Percentiles rank a stretch among this genome's conserved stretches.
Evolutionary conservation across 2,797 vertebrate genomes (phyloP).

Genomic region (Alauda arvensis): DNA sequence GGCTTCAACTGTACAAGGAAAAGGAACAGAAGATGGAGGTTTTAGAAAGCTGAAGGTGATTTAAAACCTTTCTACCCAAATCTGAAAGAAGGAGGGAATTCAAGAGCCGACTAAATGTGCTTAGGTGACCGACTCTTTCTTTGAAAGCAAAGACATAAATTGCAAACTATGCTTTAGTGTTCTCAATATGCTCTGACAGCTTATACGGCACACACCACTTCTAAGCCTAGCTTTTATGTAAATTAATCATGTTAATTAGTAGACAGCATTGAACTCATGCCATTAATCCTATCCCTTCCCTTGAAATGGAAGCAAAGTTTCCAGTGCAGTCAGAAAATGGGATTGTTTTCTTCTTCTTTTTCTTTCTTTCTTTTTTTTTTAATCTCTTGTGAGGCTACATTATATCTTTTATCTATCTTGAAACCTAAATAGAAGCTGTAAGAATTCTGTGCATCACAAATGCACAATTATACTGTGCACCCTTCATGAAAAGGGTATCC

Average conservation of each 20-base stretch:
- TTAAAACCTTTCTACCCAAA: not conserved
- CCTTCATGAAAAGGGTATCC: not conserved
- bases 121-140: not conserved
- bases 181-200: not conserved
- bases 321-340: not conserved
- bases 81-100: not conserved
- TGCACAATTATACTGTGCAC: not conserved
- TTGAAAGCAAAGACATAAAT: not conserved
- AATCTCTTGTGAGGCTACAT: not conserved
- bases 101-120: not conserved
- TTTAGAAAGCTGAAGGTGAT: not conserved
- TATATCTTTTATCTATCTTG: not conserved
- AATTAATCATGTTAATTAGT: slow-evolving; percentile 4
- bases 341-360: not conserved
- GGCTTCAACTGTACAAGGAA: not conserved
- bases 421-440: not conserved
- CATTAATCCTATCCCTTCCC: not conserved
- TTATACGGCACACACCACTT: not conserved
- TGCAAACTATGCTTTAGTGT: not conserved
- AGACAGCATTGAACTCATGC: not conserved
- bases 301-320: not conserved
- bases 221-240: not conserved
- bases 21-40: not conserved
- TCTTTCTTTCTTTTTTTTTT: not conserved
- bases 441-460: not conserved